Evolutionary conservation across 92 coral and sea anemone species (phyloP).

Genomic region (Montipora capitata): DNA sequence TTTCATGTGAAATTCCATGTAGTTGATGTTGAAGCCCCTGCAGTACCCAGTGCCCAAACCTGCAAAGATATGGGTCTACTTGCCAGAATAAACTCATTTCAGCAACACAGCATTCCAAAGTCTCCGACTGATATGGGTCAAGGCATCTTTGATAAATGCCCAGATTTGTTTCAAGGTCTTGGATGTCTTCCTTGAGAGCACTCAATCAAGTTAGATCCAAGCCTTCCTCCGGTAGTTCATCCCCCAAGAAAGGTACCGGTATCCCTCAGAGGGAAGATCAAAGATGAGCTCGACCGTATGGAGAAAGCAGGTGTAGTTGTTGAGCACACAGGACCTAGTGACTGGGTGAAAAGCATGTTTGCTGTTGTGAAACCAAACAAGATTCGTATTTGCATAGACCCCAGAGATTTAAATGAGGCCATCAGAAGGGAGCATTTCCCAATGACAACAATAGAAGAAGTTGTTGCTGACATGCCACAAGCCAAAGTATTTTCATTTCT

Average conservation of each 20-base stretch:
- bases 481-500: too few relatives aligned
- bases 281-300: too few relatives aligned
- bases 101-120: background rate
- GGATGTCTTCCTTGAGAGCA: constrained; percentile 47
- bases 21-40: background rate
- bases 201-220: constrained; percentile 47
- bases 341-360: constrained; percentile 77
- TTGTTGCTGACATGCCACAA: too few relatives aligned
- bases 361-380: constrained; percentile 79
- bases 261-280: too few relatives aligned
- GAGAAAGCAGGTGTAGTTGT: constrained; percentile 56
- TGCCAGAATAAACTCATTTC: constrained; percentile 23
- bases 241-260: constrained; percentile 6
- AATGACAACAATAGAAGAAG: constrained; percentile 61
- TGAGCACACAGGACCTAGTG: constrained; percentile 64
- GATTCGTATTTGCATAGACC: constrained; percentile 71
- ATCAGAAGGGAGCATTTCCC: constrained; percentile 69
- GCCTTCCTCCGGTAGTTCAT: constrained; percentile 62
- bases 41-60: constrained; percentile 62
- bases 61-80: constrained; percentile 56
- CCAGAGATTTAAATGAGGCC: constrained; percentile 67
- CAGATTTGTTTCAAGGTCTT: constrained; percentile 37
- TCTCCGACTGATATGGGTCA: background rate
- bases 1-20: constrained; percentile 31
- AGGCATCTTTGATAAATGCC: constrained; percentile 7